phyloP scores from a whole-genome alignment of 1,140 invertebrate genomes.

The Anastrepha ludens region DNA sequence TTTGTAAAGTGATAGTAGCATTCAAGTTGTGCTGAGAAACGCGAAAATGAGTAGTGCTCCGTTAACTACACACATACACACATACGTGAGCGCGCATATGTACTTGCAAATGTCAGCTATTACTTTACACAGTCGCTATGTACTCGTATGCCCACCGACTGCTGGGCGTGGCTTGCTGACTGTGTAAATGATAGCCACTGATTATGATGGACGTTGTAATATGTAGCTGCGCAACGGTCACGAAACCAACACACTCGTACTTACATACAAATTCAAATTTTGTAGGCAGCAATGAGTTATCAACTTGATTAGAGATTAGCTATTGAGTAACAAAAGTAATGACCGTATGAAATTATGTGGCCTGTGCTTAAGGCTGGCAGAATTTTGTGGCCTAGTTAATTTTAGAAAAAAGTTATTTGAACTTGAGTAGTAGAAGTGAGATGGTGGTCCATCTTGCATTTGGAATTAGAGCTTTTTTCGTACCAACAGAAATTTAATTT shows the following conservation, averaged over 20 bases:
- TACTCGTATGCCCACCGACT: background rate
- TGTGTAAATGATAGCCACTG: slow-evolving; percentile 32
- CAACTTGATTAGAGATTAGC: slow-evolving; percentile 18
- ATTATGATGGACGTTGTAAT: slow-evolving; percentile 18
- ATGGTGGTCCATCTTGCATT: too few relatives aligned
- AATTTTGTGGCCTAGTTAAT: too few relatives aligned
- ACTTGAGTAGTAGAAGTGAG: too few relatives aligned
- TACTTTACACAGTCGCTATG: background rate
- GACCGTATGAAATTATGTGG: background rate
- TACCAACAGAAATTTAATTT: too few relatives aligned
- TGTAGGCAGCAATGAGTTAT: slow-evolving; percentile 12
- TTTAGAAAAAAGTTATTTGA: too few relatives aligned
- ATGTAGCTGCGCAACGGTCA: background rate
- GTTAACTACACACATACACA: background rate
- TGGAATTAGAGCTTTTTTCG: too few relatives aligned
- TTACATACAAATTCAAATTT: slow-evolving; percentile 8
- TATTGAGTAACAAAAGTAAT: background rate
- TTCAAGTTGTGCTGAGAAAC: background rate
- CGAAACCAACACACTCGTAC: too few relatives aligned
- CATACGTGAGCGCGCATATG: background rate
- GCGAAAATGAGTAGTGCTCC: background rate
- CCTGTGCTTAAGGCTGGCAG: too few relatives aligned
- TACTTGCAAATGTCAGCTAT: background rate
- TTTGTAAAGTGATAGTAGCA: background rate
- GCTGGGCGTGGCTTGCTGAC: slow-evolving; percentile 17